A percentile compares a stretch with the other conserved stretches of the same genome.
Evolutionary conservation across 2,113 vertebrate species (phyloP).

Genomic region (Tragelaphus scriptus): DNA sequence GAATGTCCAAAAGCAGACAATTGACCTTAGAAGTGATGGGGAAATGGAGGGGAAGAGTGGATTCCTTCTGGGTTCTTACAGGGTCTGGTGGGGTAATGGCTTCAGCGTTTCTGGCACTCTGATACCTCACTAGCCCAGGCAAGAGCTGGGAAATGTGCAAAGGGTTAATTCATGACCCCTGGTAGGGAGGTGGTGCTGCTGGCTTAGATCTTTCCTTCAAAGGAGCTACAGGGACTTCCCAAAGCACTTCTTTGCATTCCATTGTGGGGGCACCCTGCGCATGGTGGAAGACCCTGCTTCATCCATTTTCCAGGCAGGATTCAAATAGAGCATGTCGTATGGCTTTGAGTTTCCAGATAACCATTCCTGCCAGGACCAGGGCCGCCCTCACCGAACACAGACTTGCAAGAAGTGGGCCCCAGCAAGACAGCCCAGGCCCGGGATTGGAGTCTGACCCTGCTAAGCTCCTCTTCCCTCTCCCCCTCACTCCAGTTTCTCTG

Average conservation of each 20-base stretch:
- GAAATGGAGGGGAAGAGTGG: constrained; percentile 18
- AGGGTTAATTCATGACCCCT: neutral
- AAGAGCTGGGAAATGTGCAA: neutral
- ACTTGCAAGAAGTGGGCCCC: neutral
- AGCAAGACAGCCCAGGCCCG: fast-evolving
- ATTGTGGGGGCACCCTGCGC: fast-evolving
- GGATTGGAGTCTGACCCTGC: neutral
- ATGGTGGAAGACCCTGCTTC: neutral
- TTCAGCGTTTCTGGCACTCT: neutral
- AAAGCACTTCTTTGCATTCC: neutral
- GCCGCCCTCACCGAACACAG: neutral
- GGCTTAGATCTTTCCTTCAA: neutral
- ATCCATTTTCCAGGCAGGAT: neutral
- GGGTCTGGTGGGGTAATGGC: neutral
- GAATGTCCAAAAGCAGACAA: constrained; percentile 66
- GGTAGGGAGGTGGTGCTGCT: neutral
- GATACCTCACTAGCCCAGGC: neutral
- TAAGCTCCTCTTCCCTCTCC: neutral
- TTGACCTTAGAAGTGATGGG: constrained; percentile 74
- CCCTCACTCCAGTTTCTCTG: neutral
- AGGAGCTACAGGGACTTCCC: neutral
- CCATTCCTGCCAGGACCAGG: neutral
- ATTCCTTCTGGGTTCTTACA: neutral
- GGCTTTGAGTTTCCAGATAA: neutral
- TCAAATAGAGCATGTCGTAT: neutral